Evolutionary conservation across 2,888 invertebrate genomes (phyloP).

Genomic region (Lasius fuliginosus): DNA sequence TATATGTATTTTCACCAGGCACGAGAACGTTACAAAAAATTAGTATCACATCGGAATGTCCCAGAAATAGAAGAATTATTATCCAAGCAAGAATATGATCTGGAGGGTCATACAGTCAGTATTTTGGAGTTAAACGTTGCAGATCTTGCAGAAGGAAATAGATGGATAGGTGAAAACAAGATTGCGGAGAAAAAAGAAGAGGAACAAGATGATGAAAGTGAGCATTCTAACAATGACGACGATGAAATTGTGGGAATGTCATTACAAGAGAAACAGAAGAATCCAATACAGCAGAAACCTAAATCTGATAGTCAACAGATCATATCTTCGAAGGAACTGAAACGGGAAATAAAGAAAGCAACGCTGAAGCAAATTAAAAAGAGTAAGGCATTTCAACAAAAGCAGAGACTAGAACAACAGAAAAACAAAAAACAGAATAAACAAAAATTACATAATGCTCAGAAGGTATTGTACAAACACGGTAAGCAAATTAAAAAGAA

Average conservation of each 20-base stretch:
- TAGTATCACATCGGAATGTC: slow-evolving; percentile 91
- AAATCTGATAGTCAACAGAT: slow-evolving; percentile 80
- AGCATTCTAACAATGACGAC: slow-evolving; percentile 79
- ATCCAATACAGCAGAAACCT: slow-evolving; percentile 73
- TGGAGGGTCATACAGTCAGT: slow-evolving; percentile 93
- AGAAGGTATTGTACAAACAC: slow-evolving; percentile 80
- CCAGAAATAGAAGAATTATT: slow-evolving; percentile 91
- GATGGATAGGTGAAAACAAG: slow-evolving; percentile 92
- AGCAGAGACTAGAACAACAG: slow-evolving; percentile 90
- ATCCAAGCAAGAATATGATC: slow-evolving; percentile 90
- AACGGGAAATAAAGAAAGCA: slow-evolving; percentile 90
- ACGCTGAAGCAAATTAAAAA: slow-evolving; percentile 92
- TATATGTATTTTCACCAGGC: slow-evolving; percentile 84
- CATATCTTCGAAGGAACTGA: slow-evolving; percentile 89
- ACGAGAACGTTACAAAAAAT: slow-evolving; percentile 90
- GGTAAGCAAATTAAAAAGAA: slow-evolving; percentile 61
- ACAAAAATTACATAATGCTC: slow-evolving; percentile 85
- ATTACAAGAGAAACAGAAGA: slow-evolving; percentile 78
- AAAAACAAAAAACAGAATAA: slow-evolving; percentile 89
- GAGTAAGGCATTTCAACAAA: slow-evolving; percentile 92
- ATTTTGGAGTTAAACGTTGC: slow-evolving; percentile 92
- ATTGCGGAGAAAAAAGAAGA: slow-evolving; percentile 83
- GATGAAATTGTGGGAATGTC: slow-evolving; percentile 87
- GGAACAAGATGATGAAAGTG: slow-evolving; percentile 72
- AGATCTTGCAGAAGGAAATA: slow-evolving; percentile 90